A percentile compares a stretch with the other conserved stretches of the same genome.
phyloP scores from a whole-genome alignment of 1,140 invertebrate genomes.

The Sitobion miscanthi region DNA sequence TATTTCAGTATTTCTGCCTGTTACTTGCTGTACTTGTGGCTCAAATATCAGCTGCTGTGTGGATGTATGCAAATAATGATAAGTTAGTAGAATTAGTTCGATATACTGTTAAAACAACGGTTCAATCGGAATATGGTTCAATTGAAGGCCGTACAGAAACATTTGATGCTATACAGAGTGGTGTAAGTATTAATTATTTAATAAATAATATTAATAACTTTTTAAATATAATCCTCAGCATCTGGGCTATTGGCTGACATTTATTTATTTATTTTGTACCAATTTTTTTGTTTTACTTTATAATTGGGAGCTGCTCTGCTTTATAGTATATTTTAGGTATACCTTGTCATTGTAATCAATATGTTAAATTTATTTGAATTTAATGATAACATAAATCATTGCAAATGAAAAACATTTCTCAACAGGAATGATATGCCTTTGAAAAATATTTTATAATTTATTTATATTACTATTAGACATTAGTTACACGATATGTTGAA shows the following conservation, averaged over 20 bases:
- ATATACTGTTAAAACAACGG: conserved; percentile 70
- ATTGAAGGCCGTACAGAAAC: conserved; percentile 67
- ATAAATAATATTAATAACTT: neutral
- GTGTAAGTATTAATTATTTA: conserved; percentile 63
- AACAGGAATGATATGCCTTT: too few relatives aligned
- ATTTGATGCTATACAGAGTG: conserved; percentile 75
- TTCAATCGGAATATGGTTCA: conserved; percentile 75
- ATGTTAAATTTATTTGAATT: neutral
- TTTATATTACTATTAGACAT: too few relatives aligned
- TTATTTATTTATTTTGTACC: neutral
- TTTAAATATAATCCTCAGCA: neutral
- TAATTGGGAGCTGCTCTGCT: neutral
- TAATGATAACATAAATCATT: neutral
- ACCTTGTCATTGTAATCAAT: neutral
- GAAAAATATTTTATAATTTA: too few relatives aligned
- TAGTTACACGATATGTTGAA: too few relatives aligned
- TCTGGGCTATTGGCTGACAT: too few relatives aligned
- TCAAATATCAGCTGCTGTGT: conserved; percentile 76
- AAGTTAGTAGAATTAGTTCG: conserved; percentile 71
- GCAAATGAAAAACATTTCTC: neutral
- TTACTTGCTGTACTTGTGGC: conserved; percentile 79
- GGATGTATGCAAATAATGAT: conserved; percentile 74
- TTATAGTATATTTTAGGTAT: neutral
- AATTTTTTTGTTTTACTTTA: neutral
- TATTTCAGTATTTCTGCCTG: conserved; percentile 74